phyloP scores from a whole-genome alignment of 1,140 invertebrate genomes.

The Halesus radiatus region DNA sequence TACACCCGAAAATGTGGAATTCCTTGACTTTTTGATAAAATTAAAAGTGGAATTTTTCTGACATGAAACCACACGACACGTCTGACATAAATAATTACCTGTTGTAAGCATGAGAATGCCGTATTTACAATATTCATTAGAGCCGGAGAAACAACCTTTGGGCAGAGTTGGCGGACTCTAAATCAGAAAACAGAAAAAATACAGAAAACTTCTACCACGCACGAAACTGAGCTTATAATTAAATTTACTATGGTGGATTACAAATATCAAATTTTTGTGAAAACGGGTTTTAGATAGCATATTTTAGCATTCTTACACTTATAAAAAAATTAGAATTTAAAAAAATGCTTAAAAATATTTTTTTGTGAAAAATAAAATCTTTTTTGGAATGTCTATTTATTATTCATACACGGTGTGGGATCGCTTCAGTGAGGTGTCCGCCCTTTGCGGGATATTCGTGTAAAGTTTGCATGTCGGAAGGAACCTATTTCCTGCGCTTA shows the following conservation, averaged over 20 bases:
- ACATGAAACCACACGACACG: conserved; percentile 6
- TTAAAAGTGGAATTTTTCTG: neutral
- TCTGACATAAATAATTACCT: conserved; percentile 32
- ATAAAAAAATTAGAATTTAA: no score
- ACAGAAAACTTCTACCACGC: no score
- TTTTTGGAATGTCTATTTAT: no score
- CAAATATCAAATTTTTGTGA: no score
- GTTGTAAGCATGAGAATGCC: conserved; percentile 29
- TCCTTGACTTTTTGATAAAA: neutral
- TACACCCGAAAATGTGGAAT: neutral
- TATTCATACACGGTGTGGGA: neutral
- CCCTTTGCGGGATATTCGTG: conserved; percentile 34
- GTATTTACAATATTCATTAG: conserved; percentile 28
- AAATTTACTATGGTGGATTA: no score
- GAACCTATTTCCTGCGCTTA: conserved; percentile 55
- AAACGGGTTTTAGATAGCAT: no score
- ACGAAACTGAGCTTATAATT: no score
- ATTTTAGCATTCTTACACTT: no score
- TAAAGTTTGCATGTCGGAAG: conserved; percentile 57
- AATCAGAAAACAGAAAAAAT: no score
- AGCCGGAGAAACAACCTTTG: no score
- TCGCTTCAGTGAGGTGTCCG: conserved; percentile 18
- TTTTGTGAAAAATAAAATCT: no score
- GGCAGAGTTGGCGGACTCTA: neutral
- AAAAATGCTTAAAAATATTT: no score